phyloP scores from a whole-genome alignment of 2,113 vertebrate species.

The Siniperca knerii region DNA sequence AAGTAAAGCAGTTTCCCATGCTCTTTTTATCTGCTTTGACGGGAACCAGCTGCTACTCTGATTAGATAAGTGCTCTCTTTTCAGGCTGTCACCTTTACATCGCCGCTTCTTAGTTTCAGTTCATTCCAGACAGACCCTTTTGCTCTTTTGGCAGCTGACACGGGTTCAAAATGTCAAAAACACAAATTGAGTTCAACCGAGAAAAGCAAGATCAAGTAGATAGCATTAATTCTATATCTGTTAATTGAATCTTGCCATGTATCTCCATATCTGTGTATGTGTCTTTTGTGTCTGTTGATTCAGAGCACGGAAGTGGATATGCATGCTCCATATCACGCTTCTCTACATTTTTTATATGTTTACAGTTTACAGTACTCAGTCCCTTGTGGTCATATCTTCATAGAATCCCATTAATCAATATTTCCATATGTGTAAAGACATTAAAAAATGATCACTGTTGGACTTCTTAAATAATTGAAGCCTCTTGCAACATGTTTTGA shows the following conservation, averaged over 20 bases:
- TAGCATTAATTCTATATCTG: background rate
- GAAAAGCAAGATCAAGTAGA: conserved; percentile 21
- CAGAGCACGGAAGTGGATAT: background rate
- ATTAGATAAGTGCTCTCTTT: conserved; percentile 61
- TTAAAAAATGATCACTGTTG: background rate
- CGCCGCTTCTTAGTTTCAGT: conserved; percentile 1
- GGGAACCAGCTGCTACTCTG: conserved; percentile 45
- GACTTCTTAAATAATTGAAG: conserved; percentile 7
- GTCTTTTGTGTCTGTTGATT: conserved; percentile 1
- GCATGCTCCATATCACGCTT: background rate
- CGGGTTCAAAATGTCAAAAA: conserved; percentile 27
- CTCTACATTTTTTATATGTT: background rate
- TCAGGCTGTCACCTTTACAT: conserved; percentile 39
- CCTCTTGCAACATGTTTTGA: background rate
- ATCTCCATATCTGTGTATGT: background rate
- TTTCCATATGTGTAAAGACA: background rate
- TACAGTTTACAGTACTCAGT: background rate
- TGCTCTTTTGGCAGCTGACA: background rate
- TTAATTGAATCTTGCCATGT: conserved; percentile 19
- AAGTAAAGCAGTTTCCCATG: conserved; percentile 30
- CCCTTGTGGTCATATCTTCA: background rate
- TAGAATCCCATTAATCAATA: background rate
- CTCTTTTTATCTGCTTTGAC: conserved; percentile 34
- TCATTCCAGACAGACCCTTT: background rate
- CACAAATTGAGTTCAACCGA: background rate